Conservation (phyloP, 2,888 invertebrate species). For the Xylota sylvarum region DNA sequence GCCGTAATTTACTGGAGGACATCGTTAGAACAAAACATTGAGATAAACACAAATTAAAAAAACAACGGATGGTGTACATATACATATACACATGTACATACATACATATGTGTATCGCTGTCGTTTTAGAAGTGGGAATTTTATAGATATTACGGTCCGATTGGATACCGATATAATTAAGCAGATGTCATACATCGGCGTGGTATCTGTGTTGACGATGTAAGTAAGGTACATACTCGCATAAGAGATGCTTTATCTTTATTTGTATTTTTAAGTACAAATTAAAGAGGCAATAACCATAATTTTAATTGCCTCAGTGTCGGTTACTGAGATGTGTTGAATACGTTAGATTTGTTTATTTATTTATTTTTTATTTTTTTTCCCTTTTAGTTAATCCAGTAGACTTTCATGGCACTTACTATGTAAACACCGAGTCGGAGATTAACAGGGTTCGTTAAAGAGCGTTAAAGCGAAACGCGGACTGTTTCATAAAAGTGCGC, state of each 20-base stretch:
- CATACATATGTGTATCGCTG: neutral
- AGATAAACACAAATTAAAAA: slow-evolving; percentile 49
- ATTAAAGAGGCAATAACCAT: slow-evolving; percentile 61
- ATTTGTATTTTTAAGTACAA: slow-evolving; percentile 48
- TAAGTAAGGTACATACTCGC: slow-evolving; percentile 2
- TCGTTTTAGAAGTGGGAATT: slow-evolving; percentile 26
- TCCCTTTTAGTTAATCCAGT: slow-evolving; percentile 9
- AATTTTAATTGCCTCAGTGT: slow-evolving; percentile 53
- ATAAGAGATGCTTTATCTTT: slow-evolving; percentile 49
- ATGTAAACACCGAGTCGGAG: slow-evolving; percentile 34
- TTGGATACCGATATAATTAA: slow-evolving; percentile 40
- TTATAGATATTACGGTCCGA: slow-evolving; percentile 31
- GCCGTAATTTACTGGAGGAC: slow-evolving; percentile 49
- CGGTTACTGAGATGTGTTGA: slow-evolving; percentile 34
- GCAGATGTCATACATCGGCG: slow-evolving; percentile 28
- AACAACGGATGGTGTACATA: neutral
- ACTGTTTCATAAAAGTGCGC: slow-evolving; percentile 36
- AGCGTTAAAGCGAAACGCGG: slow-evolving; percentile 45
- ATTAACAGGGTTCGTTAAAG: slow-evolving; percentile 41
- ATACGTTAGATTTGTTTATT: slow-evolving; percentile 25
- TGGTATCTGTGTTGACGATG: neutral
- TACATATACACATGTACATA: neutral
- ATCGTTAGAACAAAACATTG: slow-evolving; percentile 67
- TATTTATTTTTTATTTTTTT: neutral
- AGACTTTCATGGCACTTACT: slow-evolving; percentile 18